phyloP scores from a whole-genome alignment of 2,113 vertebrate genomes.

The Phalacrocorax aristotelis region DNA sequence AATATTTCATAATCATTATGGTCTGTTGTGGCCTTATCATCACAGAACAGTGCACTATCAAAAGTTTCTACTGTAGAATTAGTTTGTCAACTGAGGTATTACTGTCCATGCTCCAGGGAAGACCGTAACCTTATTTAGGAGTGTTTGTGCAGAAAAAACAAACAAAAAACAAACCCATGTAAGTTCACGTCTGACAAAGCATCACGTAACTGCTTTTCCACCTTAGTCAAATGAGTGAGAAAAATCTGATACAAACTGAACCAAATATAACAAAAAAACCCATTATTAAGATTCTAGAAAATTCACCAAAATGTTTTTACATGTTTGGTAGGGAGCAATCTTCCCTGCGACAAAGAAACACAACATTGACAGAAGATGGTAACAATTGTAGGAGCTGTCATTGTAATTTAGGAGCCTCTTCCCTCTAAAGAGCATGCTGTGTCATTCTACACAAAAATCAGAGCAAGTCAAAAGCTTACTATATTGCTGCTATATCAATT shows the following conservation, averaged over 20 bases:
- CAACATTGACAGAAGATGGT: neutral
- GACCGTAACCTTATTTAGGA: neutral
- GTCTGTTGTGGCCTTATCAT: neutral
- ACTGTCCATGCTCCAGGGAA: neutral
- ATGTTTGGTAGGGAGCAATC: neutral
- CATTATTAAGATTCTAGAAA: neutral
- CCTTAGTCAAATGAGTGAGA: neutral
- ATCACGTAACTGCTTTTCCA: neutral
- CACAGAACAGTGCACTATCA: neutral
- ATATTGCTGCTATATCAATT: neutral
- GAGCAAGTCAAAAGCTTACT: neutral
- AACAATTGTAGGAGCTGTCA: neutral
- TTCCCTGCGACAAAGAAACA: neutral
- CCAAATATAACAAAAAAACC: neutral
- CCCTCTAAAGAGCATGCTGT: neutral
- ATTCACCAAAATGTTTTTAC: neutral
- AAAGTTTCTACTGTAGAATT: neutral
- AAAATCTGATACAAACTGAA: neutral
- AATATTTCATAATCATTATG: neutral
- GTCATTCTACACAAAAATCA: neutral
- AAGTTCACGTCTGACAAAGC: neutral
- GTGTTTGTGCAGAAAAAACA: neutral
- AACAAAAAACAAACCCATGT: no score
- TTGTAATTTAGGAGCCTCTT: neutral
- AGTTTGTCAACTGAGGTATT: neutral